A percentile compares a stretch with the other conserved stretches of the same genome.
Evolutionary conservation across 2,113 vertebrate genomes (phyloP).

Genomic region (Scolopax mira): DNA sequence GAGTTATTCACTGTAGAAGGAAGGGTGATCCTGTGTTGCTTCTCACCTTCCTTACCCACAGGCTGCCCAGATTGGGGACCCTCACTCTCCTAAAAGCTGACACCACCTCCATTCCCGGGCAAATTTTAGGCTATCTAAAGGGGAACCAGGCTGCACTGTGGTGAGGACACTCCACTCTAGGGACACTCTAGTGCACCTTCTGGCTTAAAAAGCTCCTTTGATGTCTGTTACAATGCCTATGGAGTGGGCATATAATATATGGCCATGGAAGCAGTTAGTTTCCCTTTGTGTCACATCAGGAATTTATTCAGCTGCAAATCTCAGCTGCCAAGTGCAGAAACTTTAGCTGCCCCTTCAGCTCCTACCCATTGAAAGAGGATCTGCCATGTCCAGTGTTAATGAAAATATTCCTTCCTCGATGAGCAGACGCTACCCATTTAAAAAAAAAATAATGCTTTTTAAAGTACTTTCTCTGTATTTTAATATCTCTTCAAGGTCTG

Average conservation of each 20-base stretch:
- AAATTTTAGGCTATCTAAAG: not conserved
- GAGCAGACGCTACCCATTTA: not conserved
- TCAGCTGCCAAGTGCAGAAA: not conserved
- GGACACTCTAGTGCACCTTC: not conserved
- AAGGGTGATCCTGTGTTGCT: not conserved
- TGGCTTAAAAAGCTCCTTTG: not conserved
- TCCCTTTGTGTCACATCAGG: not conserved
- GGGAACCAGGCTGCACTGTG: not conserved
- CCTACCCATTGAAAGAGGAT: slow-evolving; percentile 15
- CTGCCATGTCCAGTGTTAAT: not conserved
- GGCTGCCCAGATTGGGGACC: not conserved
- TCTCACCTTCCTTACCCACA: not conserved
- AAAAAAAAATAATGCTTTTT: not conserved
- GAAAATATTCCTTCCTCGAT: not conserved
- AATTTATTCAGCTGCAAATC: not conserved
- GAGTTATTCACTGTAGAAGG: not conserved
- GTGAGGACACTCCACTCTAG: not conserved
- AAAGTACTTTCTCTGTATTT: not conserved
- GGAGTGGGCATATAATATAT: not conserved
- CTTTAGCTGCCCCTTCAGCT: not conserved
- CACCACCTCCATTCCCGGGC: too few relatives aligned
- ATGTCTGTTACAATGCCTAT: not conserved
- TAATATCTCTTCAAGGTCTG: not conserved
- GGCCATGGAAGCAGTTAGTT: not conserved
- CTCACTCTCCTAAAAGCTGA: not conserved